Conservation (phyloP, 2,113 vertebrate genomes). For the Alces alces region DNA sequence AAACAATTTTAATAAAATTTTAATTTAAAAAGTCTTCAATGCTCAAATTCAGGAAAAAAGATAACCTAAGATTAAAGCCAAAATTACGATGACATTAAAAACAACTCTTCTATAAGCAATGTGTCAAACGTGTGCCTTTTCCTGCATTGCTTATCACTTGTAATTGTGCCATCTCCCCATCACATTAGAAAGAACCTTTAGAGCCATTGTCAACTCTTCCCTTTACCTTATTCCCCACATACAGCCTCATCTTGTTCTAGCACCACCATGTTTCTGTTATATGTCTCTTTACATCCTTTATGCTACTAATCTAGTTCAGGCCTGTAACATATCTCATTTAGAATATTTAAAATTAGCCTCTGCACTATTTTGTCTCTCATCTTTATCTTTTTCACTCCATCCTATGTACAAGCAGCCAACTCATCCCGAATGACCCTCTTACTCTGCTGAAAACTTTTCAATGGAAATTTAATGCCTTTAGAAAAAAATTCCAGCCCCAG, state of each 20-base stretch:
- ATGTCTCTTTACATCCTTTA: background rate
- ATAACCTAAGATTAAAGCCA: background rate
- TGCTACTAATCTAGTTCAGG: conserved; percentile 31
- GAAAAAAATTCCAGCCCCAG: background rate
- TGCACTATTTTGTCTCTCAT: conserved; percentile 20
- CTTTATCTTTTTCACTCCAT: conserved; percentile 22
- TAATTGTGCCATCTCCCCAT: background rate
- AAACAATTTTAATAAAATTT: conserved; percentile 38
- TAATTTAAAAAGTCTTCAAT: background rate
- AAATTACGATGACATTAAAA: conserved; percentile 38
- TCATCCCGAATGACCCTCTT: background rate
- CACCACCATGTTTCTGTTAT: background rate
- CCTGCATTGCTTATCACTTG: background rate
- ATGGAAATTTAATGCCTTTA: background rate
- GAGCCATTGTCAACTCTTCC: background rate
- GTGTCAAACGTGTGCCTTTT: background rate
- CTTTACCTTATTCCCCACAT: background rate
- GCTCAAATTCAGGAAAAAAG: conserved; percentile 22
- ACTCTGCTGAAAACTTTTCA: conserved; percentile 15
- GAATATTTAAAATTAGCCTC: conserved; percentile 33
- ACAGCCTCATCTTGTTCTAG: background rate
- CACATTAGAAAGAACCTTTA: background rate
- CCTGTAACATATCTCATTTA: background rate
- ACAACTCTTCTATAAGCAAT: background rate
- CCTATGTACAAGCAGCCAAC: background rate